These are phyloP conservation scores for Melanerpes aurifrons DNA, from an alignment of 2,113 vertebrate species.

Conservation along the genomic window DNA sequence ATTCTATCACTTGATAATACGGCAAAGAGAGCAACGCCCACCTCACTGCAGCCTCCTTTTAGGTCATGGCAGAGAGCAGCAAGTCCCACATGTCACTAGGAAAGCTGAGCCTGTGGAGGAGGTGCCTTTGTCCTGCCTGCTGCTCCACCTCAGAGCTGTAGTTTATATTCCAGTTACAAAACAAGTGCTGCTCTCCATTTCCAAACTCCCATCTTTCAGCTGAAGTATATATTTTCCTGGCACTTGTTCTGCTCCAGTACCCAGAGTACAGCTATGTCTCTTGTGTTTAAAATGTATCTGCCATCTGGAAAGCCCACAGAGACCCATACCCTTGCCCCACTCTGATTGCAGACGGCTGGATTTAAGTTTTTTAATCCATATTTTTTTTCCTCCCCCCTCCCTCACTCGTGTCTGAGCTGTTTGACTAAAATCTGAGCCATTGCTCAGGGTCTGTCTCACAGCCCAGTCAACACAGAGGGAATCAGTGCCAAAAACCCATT, in stretches of 20 bases:
- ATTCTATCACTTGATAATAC: too few species aligned
- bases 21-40: too few species aligned
- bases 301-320: neutral
- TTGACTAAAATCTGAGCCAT: constrained; percentile 43
- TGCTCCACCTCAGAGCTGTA: neutral
- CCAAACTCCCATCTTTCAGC: neutral
- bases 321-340: neutral
- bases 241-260: neutral
- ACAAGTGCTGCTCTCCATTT: neutral
- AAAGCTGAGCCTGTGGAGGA: neutral
- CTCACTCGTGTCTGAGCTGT: neutral
- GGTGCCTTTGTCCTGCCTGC: neutral
- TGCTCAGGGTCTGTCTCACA: constrained; percentile 47
- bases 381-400: neutral
- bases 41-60: too few species aligned
- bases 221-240: neutral
- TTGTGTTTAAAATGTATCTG: neutral
- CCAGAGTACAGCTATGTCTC: neutral
- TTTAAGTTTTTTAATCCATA: neutral
- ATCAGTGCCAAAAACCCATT: constrained; percentile 23
- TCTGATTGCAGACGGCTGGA: neutral
- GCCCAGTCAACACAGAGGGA: constrained; percentile 43
- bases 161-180: neutral
- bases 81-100: too few species aligned
- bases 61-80: too few species aligned